These are phyloP conservation scores for Parotocinclus haroldoi DNA, from an alignment of 2,797 vertebrate species.

Conservation along the genomic window DNA sequence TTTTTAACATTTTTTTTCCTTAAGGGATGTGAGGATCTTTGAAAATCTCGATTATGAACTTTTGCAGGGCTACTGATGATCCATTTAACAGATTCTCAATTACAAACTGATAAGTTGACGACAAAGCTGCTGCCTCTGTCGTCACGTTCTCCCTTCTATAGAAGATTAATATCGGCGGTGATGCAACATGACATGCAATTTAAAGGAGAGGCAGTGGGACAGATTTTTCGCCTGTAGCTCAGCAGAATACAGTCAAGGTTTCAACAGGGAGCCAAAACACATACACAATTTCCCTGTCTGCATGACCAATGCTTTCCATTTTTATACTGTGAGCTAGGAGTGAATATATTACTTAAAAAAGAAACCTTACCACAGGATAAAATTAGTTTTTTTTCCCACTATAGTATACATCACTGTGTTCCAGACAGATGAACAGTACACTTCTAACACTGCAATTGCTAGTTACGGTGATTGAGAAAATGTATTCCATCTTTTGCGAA, in stretches of 20 bases:
- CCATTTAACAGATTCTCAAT: constrained; percentile 32
- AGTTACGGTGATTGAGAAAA: constrained; percentile 21
- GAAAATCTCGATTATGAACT: constrained; percentile 9
- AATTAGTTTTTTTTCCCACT: not conserved
- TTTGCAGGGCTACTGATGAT: constrained; percentile 17
- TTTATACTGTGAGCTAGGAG: constrained; percentile 16
- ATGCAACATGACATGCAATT: constrained; percentile 53
- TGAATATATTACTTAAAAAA: constrained; percentile 16
- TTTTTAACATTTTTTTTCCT: not conserved
- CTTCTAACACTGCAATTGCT: not conserved
- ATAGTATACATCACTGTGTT: not conserved
- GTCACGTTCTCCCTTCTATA: constrained; percentile 31
- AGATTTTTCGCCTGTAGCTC: constrained; percentile 38
- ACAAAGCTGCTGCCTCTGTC: constrained; percentile 29
- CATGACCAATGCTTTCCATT: constrained; percentile 35
- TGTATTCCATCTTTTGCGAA: not conserved
- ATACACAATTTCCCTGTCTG: constrained; percentile 22
- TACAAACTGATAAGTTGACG: constrained; percentile 43
- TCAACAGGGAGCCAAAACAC: constrained; percentile 5
- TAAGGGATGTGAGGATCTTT: not conserved
- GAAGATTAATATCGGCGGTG: constrained; percentile 47
- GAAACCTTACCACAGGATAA: not conserved
- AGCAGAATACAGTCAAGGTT: constrained; percentile 36
- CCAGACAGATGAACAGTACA: too few relatives aligned
- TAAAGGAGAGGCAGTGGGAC: constrained; percentile 38